Evolutionary conservation across 2,888 invertebrate genomes (phyloP), one percentile per base, ranked within the genome.

Genomic region (Melanostoma mellinum): DNA sequence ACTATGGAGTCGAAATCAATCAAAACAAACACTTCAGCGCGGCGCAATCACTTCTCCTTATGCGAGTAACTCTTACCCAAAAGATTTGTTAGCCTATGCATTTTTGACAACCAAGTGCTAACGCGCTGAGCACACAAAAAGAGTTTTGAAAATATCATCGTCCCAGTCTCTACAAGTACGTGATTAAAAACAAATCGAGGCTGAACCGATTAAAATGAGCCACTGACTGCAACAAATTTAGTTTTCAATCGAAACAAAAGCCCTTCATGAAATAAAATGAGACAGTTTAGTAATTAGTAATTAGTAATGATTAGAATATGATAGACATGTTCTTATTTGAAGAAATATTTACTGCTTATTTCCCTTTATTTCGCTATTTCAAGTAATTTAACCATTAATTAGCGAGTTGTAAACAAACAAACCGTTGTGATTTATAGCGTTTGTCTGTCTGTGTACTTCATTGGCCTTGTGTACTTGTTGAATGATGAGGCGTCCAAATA

Each of bases 41-140:
- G 42, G 61, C n/a, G 3, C 8, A 32, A 48, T 42, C 40, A 40
- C 35, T 35, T 71, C 20, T 58, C 44, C 33, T n/a, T 20, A 50
- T 20, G 20, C 33, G 9, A 20, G 30, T 48, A 9, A 32, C 2
- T 8, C 42, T 42, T 10, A 46, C 20, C 30, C 3, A 35, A 61
- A 35, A 20, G 33, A 20, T 20, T 20, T 20, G 20, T 9, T 33
- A n/a, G n/a, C 38, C 6, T 33, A 0, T 6, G 6, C 33, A 33
- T 46, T 74, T 68, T 73, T 81, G 61, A 36, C 61, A 55, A 30
- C 46, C 9, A 53, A 38, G 72, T 77, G 77, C 52, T 67, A 82
- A 77, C 44, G 38, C 20, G 20, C 48, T 42, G 30, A 33, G 48
- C 38, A 68, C 20, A 63, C 10, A 63, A 38, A 38, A 4, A 32